Evolutionary conservation across 2,113 vertebrate genomes (phyloP).

Genomic region (Trematocara marginatum): DNA sequence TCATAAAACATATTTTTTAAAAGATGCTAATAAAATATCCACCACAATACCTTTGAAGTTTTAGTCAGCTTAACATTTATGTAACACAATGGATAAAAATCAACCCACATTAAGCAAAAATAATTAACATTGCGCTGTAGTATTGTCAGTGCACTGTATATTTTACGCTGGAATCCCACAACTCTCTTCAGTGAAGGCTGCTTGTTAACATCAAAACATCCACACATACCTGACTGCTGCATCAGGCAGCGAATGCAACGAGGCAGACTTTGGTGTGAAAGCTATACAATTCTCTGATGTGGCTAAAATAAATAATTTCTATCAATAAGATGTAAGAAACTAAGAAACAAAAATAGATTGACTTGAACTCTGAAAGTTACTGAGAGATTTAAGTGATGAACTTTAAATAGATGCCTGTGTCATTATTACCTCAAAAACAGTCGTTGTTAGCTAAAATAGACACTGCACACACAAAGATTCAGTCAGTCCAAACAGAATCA

Average conservation of each 20-base stretch:
- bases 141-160: background rate
- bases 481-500: background rate
- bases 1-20: background rate
- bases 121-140: background rate
- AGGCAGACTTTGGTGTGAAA: background rate
- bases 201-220: background rate
- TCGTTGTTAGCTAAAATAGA: background rate
- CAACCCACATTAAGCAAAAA: background rate
- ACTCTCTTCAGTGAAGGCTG: background rate
- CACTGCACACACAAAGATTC: background rate
- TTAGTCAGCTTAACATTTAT: background rate
- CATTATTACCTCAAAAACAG: background rate
- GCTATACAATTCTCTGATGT: background rate
- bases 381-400: background rate
- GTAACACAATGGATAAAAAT: background rate
- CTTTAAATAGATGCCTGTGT: background rate
- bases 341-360: background rate
- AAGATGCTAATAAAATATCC: background rate
- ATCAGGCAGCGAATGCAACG: background rate
- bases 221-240: background rate
- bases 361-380: background rate
- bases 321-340: background rate
- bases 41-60: background rate
- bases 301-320: background rate
- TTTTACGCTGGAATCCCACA: background rate